phyloP scores from a whole-genome alignment of 2,888 invertebrate genomes.

The Drosophila subsilvestris region DNA sequence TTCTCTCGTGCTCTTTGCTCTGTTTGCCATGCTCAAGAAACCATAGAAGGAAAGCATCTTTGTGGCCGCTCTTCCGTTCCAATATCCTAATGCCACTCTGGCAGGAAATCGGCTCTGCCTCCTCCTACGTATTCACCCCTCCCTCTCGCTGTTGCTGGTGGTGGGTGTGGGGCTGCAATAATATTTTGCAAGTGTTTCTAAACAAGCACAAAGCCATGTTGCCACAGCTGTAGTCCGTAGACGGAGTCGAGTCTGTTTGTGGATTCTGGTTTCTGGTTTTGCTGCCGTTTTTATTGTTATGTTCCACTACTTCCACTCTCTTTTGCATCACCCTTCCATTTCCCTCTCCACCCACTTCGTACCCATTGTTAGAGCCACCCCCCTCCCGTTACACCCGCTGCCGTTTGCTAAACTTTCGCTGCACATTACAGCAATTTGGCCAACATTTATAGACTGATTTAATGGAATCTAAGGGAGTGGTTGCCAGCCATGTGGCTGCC shows the following conservation, averaged over 20 bases:
- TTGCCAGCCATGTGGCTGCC: too few relatives aligned
- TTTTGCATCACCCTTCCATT: too few relatives aligned
- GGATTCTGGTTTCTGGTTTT: slow-evolving; percentile 69
- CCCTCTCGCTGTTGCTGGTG: slow-evolving; percentile 39
- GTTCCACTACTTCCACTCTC: slow-evolving; percentile 29
- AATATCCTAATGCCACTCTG: slow-evolving; percentile 56
- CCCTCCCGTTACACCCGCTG: slow-evolving; percentile 13
- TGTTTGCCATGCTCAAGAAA: slow-evolving; percentile 10
- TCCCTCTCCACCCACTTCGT: background rate
- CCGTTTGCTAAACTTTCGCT: slow-evolving; percentile 72
- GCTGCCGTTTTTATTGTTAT: slow-evolving; percentile 67
- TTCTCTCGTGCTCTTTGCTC: slow-evolving; percentile 4
- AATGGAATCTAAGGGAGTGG: slow-evolving; percentile 68
- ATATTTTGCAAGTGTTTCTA: slow-evolving; percentile 75
- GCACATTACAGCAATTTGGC: slow-evolving; percentile 81
- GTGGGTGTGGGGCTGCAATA: slow-evolving; percentile 50
- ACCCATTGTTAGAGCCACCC: background rate
- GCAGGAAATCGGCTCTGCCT: background rate
- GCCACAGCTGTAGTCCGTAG: slow-evolving; percentile 79
- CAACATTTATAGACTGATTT: slow-evolving; percentile 83
- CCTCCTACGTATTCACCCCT: background rate
- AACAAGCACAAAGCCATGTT: slow-evolving; percentile 82
- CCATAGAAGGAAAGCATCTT: background rate
- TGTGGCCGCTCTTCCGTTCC: slow-evolving; percentile 26
- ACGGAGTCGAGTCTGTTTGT: slow-evolving; percentile 24